Percentiles rank a stretch among this genome's conserved stretches.
Evolutionary conservation across 1,140 invertebrate species (phyloP).

Genomic region (Pectinophora gossypiella): DNA sequence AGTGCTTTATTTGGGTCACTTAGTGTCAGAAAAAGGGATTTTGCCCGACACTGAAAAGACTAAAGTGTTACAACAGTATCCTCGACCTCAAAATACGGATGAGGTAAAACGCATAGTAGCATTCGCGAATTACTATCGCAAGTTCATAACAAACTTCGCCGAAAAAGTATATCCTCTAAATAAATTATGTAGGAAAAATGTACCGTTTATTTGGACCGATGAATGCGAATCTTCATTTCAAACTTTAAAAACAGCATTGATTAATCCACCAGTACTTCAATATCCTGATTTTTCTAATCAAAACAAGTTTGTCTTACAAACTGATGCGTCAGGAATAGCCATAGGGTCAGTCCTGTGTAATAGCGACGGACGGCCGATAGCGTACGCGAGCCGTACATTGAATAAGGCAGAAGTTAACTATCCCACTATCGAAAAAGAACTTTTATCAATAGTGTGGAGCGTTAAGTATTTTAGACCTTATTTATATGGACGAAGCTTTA

Average conservation of each 20-base stretch:
- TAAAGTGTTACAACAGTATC: slow-evolving; percentile 39
- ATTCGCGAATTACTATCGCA: slow-evolving; percentile 52
- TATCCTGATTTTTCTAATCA: slow-evolving; percentile 31
- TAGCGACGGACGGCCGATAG: slow-evolving; percentile 36
- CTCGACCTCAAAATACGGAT: slow-evolving; percentile 41
- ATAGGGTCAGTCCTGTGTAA: slow-evolving; percentile 38
- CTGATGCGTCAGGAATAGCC: slow-evolving; percentile 29
- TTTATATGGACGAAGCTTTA: slow-evolving; percentile 44
- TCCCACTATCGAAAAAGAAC: slow-evolving; percentile 58
- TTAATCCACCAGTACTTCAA: not conserved
- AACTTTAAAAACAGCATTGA: not conserved
- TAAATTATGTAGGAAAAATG: slow-evolving; percentile 7
- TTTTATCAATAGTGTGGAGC: slow-evolving; percentile 70
- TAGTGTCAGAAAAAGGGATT: slow-evolving; percentile 49
- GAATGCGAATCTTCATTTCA: not conserved
- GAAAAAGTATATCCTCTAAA: slow-evolving; percentile 28
- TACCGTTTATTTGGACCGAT: not conserved
- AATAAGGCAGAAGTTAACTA: slow-evolving; percentile 54
- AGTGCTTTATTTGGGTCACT: slow-evolving; percentile 53
- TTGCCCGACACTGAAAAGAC: slow-evolving; percentile 57
- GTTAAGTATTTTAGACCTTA: slow-evolving; percentile 58
- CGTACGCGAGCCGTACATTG: slow-evolving; percentile 47
- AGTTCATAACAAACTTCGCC: slow-evolving; percentile 48
- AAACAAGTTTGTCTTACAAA: slow-evolving; percentile 30
- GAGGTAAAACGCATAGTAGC: slow-evolving; percentile 63